Conservation (phyloP, 2,888 invertebrate genomes). For the Mechanitis messenoides region DNA sequence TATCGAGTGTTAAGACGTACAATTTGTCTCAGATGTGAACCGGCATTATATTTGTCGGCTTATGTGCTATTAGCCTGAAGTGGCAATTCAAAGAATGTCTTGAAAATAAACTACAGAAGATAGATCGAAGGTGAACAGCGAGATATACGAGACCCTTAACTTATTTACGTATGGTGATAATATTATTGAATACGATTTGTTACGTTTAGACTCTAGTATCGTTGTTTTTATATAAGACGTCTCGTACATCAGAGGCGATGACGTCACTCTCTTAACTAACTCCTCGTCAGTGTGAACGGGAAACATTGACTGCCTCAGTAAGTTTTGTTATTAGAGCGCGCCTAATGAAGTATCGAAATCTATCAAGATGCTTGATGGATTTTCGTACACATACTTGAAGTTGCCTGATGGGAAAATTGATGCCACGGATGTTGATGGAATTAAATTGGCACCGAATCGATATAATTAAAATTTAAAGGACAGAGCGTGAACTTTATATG, state of each 20-base stretch:
- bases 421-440: conserved; percentile 1
- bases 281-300: conserved; percentile 18
- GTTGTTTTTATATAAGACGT: conserved; percentile 2
- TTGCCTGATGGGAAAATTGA: conserved; percentile 19
- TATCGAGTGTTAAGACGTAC: conserved; percentile 53
- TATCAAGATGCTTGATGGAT: conserved; percentile 28
- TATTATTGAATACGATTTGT: too few species aligned
- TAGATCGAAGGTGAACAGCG: background rate
- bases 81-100: conserved; percentile 4
- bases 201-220: background rate
- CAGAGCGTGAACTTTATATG: background rate
- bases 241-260: conserved; percentile 14
- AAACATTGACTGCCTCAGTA: conserved; percentile 24
- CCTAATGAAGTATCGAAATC: conserved; percentile 28
- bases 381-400: conserved; percentile 22
- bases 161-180: too few species aligned
- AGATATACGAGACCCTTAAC: background rate
- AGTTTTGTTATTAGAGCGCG: conserved; percentile 23
- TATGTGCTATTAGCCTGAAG: conserved; percentile 14
- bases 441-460: background rate
- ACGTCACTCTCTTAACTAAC: conserved; percentile 17
- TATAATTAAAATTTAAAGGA: background rate
- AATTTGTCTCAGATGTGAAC: conserved; percentile 51
- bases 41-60: conserved; percentile 23
- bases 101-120: background rate